These are phyloP conservation scores for Rhaphigaster nebulosa DNA, from an alignment of 2,888 invertebrate genomes.

Conservation along the genomic window DNA sequence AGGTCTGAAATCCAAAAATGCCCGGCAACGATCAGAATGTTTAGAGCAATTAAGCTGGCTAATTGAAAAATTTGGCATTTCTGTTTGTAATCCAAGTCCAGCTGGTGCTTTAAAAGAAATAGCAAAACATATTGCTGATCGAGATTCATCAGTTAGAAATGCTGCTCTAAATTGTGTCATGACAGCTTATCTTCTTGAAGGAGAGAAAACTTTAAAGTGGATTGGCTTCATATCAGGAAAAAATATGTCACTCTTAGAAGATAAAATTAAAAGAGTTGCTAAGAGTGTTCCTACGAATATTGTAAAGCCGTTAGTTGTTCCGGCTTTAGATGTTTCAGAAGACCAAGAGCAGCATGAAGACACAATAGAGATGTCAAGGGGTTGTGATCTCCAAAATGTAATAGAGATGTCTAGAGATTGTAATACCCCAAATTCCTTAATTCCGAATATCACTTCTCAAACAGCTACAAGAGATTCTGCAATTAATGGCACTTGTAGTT, in stretches of 20 bases:
- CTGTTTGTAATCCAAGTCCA: conserved; percentile 86
- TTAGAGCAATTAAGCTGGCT: conserved; percentile 90
- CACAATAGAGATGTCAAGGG: not conserved
- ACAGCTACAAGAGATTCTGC: conserved; percentile 61
- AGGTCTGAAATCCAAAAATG: conserved; percentile 96
- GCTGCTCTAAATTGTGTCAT: conserved; percentile 83
- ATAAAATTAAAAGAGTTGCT: not conserved
- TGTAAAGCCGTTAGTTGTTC: not conserved
- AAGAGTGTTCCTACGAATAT: not conserved
- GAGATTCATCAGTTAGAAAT: conserved; percentile 95
- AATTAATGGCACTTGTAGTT: conserved; percentile 80
- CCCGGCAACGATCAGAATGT: conserved; percentile 95
- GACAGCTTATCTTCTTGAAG: not conserved
- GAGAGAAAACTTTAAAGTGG: conserved; percentile 9
- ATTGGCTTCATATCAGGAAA: not conserved
- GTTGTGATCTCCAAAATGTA: not conserved
- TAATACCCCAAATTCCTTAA: not conserved
- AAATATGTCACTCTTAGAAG: not conserved
- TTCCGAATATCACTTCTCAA: not conserved
- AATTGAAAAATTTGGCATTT: conserved; percentile 87
- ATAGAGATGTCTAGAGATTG: not conserved
- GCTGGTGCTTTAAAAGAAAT: conserved; percentile 88
- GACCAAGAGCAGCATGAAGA: conserved; percentile 52
- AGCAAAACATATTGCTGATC: conserved; percentile 94
- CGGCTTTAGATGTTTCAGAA: conserved; percentile 65